Evolutionary conservation across 2,888 invertebrate genomes (phyloP).

Genomic region (Rotaria magnacalcarata): DNA sequence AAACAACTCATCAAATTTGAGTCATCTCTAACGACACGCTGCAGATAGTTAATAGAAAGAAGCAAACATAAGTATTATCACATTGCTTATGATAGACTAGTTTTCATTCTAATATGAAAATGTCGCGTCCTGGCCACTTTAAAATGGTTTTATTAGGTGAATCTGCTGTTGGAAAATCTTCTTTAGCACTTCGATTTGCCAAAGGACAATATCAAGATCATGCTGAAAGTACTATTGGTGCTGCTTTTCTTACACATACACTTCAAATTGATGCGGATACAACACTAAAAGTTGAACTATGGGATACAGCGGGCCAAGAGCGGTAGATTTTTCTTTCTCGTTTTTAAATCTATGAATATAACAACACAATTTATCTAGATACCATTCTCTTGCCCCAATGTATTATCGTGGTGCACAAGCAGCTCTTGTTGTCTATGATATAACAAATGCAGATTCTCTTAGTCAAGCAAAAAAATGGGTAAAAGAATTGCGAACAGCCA

Average conservation of each 20-base stretch:
- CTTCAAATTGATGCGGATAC: background rate
- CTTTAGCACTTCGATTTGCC: background rate
- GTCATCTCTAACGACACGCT: background rate
- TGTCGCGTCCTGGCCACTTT: background rate
- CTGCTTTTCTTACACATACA: background rate
- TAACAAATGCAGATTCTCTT: constrained; percentile 97
- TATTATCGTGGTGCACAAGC: constrained; percentile 71
- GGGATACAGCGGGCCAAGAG: constrained; percentile 6
- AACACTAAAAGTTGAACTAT: background rate
- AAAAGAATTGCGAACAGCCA: constrained; percentile 94
- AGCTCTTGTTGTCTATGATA: constrained; percentile 99
- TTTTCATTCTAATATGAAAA: background rate
- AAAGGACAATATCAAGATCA: background rate
- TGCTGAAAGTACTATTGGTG: background rate
- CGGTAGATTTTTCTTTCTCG: constrained; percentile 57
- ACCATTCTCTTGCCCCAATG: constrained; percentile 99
- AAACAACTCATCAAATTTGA: background rate
- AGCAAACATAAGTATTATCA: background rate
- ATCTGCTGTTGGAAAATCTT: background rate
- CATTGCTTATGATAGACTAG: background rate
- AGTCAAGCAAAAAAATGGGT: constrained; percentile 98
- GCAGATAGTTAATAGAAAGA: background rate
- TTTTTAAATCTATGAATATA: background rate
- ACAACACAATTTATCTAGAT: constrained; percentile 56
- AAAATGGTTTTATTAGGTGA: constrained; percentile 1